Percentiles rank a stretch among this genome's conserved stretches.
These are phyloP conservation scores for Agrilus planipennis DNA, from an alignment of 1,140 invertebrate genomes.

Conservation along the genomic window DNA sequence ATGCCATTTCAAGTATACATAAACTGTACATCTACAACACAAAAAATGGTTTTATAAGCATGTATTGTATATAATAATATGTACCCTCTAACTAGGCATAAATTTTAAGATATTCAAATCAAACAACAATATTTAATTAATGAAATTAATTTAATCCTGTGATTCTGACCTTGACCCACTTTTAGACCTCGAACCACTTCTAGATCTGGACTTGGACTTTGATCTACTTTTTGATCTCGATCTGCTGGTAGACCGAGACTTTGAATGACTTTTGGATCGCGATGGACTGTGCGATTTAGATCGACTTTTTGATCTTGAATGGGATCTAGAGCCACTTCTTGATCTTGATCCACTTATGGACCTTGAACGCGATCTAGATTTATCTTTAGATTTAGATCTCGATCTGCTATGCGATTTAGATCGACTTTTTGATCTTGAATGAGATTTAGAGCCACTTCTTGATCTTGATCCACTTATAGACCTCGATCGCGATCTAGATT, in stretches of 20 bases:
- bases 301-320: slow-evolving; percentile 10
- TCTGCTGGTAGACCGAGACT: no score
- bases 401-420: slow-evolving; percentile 29
- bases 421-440: slow-evolving; percentile 22
- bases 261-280: slow-evolving; percentile 35
- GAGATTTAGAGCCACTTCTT: slow-evolving; percentile 21
- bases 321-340: slow-evolving; percentile 26
- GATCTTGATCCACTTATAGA: slow-evolving; percentile 29
- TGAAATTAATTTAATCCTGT: no score
- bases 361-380: slow-evolving; percentile 24
- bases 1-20: no score
- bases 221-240: slow-evolving; percentile 37
- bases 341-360: slow-evolving; percentile 23
- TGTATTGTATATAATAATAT: no score
- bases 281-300: slow-evolving; percentile 17
- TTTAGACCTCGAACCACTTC: slow-evolving; percentile 31
- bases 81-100: no score
- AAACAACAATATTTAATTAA: no score
- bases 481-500: slow-evolving; percentile 22
- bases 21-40: no score
- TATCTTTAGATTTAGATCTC: slow-evolving; percentile 30
- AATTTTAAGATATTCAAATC: no score
- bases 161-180: slow-evolving; percentile 34
- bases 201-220: slow-evolving; percentile 36
- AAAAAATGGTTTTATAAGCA: no score